Evolutionary conservation across 2,888 invertebrate genomes (phyloP).

Genomic region (Acronicta psi): DNA sequence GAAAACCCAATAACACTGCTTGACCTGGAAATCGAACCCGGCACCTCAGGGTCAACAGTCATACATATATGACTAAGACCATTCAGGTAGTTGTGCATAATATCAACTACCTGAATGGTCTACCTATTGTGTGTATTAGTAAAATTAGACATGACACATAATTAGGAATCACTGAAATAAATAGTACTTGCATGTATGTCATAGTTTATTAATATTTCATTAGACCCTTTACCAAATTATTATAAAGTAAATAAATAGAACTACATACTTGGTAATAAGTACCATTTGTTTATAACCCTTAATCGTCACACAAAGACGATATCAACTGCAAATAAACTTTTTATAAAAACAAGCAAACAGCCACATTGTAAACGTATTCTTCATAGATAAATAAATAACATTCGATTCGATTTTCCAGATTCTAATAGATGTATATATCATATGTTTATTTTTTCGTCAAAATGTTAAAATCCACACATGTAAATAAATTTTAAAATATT

Average conservation of each 20-base stretch:
- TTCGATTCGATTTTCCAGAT: constrained; percentile 55
- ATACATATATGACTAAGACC: too few relatives aligned
- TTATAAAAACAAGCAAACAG: constrained; percentile 85
- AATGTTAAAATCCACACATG: constrained; percentile 76
- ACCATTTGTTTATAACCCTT: constrained; percentile 80
- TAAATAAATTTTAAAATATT: constrained; percentile 73
- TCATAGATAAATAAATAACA: constrained; percentile 67
- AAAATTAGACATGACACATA: too few relatives aligned
- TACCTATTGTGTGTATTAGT: too few relatives aligned
- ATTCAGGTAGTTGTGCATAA: too few relatives aligned
- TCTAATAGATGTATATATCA: constrained; percentile 55
- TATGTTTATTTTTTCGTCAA: constrained; percentile 58
- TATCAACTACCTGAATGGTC: too few relatives aligned
- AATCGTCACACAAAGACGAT: constrained; percentile 73
- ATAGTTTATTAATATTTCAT: constrained; percentile 88
- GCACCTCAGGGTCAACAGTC: too few relatives aligned
- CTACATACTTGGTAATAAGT: constrained; percentile 87
- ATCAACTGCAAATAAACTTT: constrained; percentile 83
- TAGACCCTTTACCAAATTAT: constrained; percentile 89
- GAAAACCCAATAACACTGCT: too few relatives aligned
- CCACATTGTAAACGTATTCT: constrained; percentile 74
- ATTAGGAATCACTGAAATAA: constrained; percentile 42
- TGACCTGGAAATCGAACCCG: too few relatives aligned
- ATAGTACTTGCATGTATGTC: constrained; percentile 70
- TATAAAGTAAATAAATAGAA: constrained; percentile 88